A percentile compares a stretch with the other conserved stretches of the same genome.
Evolutionary conservation across 2,888 invertebrate genomes (phyloP).

Genomic region (Stramonita haemastoma): DNA sequence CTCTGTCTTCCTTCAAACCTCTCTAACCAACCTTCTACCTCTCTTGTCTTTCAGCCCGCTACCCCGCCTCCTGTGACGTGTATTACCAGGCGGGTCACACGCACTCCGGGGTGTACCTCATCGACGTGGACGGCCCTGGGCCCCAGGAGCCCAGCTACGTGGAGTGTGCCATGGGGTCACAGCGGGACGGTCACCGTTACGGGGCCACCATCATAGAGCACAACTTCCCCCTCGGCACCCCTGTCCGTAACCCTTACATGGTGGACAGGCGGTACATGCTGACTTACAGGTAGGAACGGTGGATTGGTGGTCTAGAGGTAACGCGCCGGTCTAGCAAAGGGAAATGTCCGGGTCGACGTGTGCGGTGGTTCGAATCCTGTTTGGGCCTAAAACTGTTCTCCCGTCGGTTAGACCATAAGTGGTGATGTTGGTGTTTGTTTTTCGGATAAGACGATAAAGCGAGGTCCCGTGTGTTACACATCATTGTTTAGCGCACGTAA

Average conservation of each 20-base stretch:
- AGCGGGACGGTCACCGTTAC: constrained; percentile 53
- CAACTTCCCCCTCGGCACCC: constrained; percentile 63
- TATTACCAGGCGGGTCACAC: constrained; percentile 91
- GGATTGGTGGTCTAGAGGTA: not conserved
- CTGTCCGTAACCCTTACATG: constrained; percentile 58
- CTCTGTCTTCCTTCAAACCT: too few relatives aligned
- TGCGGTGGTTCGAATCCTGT: too few relatives aligned
- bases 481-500: too few relatives aligned
- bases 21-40: too few relatives aligned
- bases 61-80: constrained; percentile 94
- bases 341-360: not conserved
- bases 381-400: not conserved
- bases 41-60: constrained; percentile 82
- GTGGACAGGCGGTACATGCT: constrained; percentile 71
- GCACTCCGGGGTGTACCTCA: constrained; percentile 92
- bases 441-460: too few relatives aligned
- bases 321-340: not conserved
- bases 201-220: constrained; percentile 68
- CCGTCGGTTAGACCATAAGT: not conserved
- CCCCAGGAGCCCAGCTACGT: constrained; percentile 94
- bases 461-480: too few relatives aligned
- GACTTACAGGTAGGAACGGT: constrained; percentile 60
- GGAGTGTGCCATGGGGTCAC: constrained; percentile 88
- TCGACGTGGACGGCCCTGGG: constrained; percentile 96
- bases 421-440: not conserved